phyloP scores from a whole-genome alignment of 2,797 vertebrate genomes.

The Pangasius larnaudii region DNA sequence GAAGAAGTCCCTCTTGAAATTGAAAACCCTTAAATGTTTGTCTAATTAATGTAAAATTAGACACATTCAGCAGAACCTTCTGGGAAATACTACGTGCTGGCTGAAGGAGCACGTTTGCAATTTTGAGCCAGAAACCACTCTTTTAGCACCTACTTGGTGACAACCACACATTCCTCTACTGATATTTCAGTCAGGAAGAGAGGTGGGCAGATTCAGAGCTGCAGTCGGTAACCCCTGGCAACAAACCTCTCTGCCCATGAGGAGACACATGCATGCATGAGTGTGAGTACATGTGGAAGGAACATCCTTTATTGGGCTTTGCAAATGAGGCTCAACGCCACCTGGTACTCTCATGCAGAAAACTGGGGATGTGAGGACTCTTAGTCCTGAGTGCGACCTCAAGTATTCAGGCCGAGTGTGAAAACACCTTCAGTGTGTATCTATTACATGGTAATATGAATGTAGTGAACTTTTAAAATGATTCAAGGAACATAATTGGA shows the following conservation, averaged over 20 bases:
- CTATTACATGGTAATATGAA: background rate
- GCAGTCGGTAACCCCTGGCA: constrained; percentile 30
- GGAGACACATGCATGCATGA: constrained; percentile 6
- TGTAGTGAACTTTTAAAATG: background rate
- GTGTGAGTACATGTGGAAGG: background rate
- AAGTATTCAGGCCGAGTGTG: background rate
- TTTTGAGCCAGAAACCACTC: background rate
- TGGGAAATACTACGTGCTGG: background rate
- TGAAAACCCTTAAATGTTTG: background rate
- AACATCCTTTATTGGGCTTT: background rate
- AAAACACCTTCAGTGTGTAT: background rate
- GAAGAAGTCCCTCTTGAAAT: background rate
- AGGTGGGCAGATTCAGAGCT: constrained; percentile 24
- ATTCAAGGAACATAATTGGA: background rate
- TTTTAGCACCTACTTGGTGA: background rate
- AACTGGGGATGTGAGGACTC: background rate
- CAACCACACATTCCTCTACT: constrained; percentile 17
- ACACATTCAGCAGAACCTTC: background rate
- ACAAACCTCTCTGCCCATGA: constrained; percentile 7
- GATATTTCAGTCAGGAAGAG: background rate
- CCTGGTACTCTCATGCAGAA: constrained; percentile 1
- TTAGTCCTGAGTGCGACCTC: background rate
- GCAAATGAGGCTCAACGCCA: background rate
- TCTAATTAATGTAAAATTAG: background rate
- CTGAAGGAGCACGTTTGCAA: background rate